These are phyloP conservation scores for Sarcophilus harrisii DNA, from an alignment of 2,797 vertebrate genomes.

Conservation along the genomic window DNA sequence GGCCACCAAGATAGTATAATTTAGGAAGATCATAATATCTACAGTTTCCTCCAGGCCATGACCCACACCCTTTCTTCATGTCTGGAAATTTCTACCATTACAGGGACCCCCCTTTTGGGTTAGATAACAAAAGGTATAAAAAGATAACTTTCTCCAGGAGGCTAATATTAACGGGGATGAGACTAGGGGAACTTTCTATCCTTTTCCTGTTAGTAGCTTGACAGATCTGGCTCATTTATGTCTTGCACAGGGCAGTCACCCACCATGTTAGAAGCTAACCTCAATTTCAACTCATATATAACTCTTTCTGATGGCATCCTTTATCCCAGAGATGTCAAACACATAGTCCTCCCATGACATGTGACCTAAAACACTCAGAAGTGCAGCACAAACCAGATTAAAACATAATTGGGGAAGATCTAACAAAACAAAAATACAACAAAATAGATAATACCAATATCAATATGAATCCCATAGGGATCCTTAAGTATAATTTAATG, in stretches of 20 bases:
- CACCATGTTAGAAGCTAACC: not conserved
- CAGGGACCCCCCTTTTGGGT: not conserved
- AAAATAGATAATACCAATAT: not conserved
- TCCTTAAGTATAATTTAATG: not conserved
- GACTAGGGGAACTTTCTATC: not conserved
- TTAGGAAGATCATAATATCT: not conserved
- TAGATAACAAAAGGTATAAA: not conserved
- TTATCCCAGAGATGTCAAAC: not conserved
- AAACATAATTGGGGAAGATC: not conserved
- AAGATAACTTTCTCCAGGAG: not conserved
- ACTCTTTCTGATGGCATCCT: not conserved
- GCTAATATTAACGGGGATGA: not conserved
- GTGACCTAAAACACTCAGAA: not conserved
- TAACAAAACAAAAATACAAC: not conserved
- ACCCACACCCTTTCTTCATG: not conserved
- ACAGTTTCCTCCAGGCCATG: not conserved
- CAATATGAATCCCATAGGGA: not conserved
- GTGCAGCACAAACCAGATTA: not conserved
- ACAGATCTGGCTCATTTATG: not conserved
- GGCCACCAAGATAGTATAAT: not conserved
- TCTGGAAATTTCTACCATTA: not conserved
- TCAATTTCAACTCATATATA: not conserved
- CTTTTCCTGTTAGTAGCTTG: not conserved
- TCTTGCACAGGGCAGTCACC: not conserved
- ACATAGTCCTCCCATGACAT: not conserved